Conservation (phyloP, 2,113 vertebrate species). For the Ursus arctos region DNA sequence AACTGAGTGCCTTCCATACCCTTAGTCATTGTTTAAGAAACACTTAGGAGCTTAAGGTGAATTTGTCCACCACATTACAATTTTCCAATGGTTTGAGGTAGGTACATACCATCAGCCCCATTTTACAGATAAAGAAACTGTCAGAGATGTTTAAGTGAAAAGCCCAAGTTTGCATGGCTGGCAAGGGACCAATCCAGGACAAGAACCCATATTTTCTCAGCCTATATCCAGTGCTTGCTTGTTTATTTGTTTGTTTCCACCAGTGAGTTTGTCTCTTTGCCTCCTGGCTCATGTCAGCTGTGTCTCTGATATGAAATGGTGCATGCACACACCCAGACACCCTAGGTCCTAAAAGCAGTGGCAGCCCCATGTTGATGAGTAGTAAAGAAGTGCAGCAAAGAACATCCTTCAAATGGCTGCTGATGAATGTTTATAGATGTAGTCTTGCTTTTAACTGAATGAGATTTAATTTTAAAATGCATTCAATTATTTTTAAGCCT, state of each 20-base stretch:
- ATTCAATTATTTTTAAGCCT: conserved; percentile 39
- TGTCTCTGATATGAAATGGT: not conserved
- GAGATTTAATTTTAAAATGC: conserved; percentile 67
- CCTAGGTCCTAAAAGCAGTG: not conserved
- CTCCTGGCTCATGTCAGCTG: not conserved
- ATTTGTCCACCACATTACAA: not conserved
- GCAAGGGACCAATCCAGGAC: not conserved
- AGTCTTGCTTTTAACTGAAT: conserved; percentile 32
- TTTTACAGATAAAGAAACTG: not conserved
- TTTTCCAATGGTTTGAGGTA: not conserved
- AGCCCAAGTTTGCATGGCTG: not conserved
- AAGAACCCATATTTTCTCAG: not conserved
- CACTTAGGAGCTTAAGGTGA: not conserved
- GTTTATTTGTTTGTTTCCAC: not conserved
- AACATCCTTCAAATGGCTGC: not conserved
- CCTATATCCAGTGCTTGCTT: not conserved
- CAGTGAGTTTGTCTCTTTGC: not conserved
- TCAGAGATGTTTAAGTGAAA: not conserved
- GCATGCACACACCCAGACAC: rapidly evolving
- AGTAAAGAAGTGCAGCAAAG: not conserved
- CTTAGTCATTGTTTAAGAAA: not conserved
- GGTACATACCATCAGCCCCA: not conserved
- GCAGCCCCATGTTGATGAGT: not conserved
- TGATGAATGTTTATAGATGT: not conserved
- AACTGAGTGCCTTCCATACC: not conserved